These are phyloP conservation scores for Podargus strigoides DNA, from an alignment of 2,797 vertebrate genomes.

Conservation along the genomic window DNA sequence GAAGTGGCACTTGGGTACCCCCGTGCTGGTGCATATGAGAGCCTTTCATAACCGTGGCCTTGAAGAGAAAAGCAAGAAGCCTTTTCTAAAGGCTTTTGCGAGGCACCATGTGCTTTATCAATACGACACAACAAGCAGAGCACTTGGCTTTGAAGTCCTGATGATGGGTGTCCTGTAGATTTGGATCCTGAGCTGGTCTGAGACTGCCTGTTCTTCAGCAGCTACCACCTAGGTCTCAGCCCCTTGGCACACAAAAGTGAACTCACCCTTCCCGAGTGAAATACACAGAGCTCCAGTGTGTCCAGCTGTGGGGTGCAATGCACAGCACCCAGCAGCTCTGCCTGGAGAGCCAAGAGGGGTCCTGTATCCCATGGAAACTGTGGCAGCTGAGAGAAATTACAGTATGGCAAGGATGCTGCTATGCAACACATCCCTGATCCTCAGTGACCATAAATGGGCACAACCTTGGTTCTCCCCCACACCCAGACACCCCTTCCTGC, in stretches of 20 bases:
- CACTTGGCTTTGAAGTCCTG: background rate
- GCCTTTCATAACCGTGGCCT: background rate
- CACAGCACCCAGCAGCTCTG: background rate
- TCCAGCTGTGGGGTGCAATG: background rate
- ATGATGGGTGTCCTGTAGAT: background rate
- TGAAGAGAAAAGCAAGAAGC: background rate
- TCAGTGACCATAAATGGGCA: background rate
- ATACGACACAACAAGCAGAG: background rate
- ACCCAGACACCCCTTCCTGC: background rate
- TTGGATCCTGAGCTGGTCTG: background rate
- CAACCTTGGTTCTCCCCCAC: background rate
- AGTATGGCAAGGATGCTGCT: slow-evolving; percentile 32
- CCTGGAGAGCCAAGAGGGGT: background rate
- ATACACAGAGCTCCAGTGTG: background rate
- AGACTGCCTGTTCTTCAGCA: background rate
- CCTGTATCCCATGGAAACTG: slow-evolving; percentile 26
- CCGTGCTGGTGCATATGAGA: background rate
- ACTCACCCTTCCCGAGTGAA: background rate
- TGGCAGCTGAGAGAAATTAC: slow-evolving; percentile 4
- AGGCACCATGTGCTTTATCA: background rate
- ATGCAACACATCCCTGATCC: background rate
- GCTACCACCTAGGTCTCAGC: background rate
- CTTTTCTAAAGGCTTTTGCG: background rate
- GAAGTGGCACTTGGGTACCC: background rate
- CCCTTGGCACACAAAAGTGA: background rate